Evolutionary conservation across 2,888 invertebrate species (phyloP).

Genomic region (Quadriops clusia): DNA sequence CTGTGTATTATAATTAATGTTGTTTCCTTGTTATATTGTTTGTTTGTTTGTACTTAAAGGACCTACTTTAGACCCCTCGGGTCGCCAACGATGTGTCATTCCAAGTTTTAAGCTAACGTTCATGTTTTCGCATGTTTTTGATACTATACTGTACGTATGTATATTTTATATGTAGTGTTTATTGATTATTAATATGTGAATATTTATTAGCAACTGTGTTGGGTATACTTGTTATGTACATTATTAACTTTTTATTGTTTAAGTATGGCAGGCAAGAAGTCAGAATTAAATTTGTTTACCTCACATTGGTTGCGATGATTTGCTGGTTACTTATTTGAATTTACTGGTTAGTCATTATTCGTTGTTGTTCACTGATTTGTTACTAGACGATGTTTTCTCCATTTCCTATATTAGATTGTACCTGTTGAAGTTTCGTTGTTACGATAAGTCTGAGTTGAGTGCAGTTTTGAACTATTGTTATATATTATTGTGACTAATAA

Average conservation of each 20-base stretch:
- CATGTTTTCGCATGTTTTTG: conserved; percentile 13
- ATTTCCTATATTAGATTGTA: too few relatives aligned
- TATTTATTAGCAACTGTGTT: conserved; percentile 5
- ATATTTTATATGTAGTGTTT: conserved; percentile 10
- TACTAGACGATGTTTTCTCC: too few relatives aligned
- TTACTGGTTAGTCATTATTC: too few relatives aligned
- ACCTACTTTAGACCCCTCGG: neutral
- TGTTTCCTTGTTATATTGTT: conserved; percentile 4
- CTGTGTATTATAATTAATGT: neutral
- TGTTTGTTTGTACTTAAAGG: conserved; percentile 1
- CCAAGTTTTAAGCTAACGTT: conserved; percentile 9
- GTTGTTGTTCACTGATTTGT: too few relatives aligned
- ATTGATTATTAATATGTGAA: conserved; percentile 7
- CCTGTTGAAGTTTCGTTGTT: too few relatives aligned
- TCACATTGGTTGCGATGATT: too few relatives aligned
- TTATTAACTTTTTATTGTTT: conserved; percentile 7
- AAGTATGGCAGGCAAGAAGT: too few relatives aligned
- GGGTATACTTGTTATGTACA: conserved; percentile 6
- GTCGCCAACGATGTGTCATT: conserved; percentile 8
- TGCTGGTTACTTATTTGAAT: too few relatives aligned
- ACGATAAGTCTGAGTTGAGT: conserved; percentile 11
- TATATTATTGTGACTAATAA: conserved; percentile 24
- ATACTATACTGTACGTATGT: conserved; percentile 11
- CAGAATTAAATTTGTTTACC: too few relatives aligned
- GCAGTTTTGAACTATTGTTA: conserved; percentile 23